Evolutionary conservation across 2,888 invertebrate species (phyloP).

Genomic region (Agonopterix subpropinquella): DNA sequence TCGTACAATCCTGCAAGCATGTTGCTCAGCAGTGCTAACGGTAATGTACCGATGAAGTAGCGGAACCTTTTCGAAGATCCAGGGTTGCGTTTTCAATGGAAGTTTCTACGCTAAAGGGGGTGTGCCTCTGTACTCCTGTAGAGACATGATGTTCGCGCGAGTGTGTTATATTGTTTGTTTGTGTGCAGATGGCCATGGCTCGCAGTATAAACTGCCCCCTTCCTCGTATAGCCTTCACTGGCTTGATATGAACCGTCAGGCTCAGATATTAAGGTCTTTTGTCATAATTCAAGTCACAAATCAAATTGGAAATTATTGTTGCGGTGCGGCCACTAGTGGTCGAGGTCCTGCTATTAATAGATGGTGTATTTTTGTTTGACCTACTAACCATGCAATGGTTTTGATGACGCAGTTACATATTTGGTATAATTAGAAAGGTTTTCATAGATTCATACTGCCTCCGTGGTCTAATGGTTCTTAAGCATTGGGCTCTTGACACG

Average conservation of each 20-base stretch:
- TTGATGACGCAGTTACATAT: too few species aligned
- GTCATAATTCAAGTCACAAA: constrained; percentile 18
- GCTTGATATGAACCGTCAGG: constrained; percentile 18
- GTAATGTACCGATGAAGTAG: constrained; percentile 11
- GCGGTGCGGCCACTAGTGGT: too few species aligned
- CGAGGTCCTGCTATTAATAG: too few species aligned
- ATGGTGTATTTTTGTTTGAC: neutral
- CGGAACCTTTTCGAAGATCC: constrained; percentile 34
- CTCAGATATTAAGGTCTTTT: constrained; percentile 13
- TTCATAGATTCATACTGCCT: too few species aligned
- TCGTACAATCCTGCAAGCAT: constrained; percentile 42
- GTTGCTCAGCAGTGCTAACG: constrained; percentile 16
- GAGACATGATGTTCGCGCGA: constrained; percentile 16
- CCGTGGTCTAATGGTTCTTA: too few species aligned
- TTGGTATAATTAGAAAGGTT: neutral
- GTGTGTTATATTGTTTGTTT: constrained; percentile 20
- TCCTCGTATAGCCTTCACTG: constrained; percentile 26
- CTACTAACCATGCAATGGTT: neutral
- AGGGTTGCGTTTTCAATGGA: constrained; percentile 59
- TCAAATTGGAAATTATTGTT: constrained; percentile 9
- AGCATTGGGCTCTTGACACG: too few species aligned
- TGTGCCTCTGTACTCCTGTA: constrained; percentile 15
- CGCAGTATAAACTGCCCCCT: constrained; percentile 10
- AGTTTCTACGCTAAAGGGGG: constrained; percentile 38
- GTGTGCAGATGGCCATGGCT: constrained; percentile 21